Percentiles rank a stretch among this genome's conserved stretches.
These are phyloP conservation scores for Pinna nobilis DNA, from an alignment of 1,140 invertebrate species.

Conservation along the genomic window DNA sequence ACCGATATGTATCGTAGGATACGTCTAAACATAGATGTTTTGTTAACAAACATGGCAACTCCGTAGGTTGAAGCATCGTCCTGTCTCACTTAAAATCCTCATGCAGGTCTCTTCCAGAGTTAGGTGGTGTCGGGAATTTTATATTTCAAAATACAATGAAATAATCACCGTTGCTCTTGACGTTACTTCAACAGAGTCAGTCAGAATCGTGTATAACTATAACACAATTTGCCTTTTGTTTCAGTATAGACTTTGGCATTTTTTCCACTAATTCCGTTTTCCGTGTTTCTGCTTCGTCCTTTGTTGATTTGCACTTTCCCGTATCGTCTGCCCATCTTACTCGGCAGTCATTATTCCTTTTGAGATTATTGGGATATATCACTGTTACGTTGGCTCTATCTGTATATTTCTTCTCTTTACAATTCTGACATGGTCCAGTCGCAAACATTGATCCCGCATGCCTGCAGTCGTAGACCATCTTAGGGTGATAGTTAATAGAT, in stretches of 20 bases:
- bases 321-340: not conserved
- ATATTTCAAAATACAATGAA: too few relatives aligned
- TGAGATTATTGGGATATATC: not conserved
- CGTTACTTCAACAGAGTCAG: too few relatives aligned
- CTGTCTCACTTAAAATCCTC: too few relatives aligned
- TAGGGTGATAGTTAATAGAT: too few relatives aligned
- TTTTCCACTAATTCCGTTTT: constrained; percentile 4
- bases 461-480: constrained; percentile 11
- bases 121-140: too few relatives aligned
- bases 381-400: not conserved
- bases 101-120: too few relatives aligned
- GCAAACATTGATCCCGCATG: constrained; percentile 11
- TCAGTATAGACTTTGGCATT: constrained; percentile 5
- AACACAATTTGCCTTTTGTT: constrained; percentile 7
- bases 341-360: not conserved
- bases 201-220: constrained; percentile 11
- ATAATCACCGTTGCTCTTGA: too few relatives aligned
- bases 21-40: too few relatives aligned
- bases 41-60: too few relatives aligned
- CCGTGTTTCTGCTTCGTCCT: not conserved
- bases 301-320: not conserved
- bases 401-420: not conserved
- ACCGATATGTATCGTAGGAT: too few relatives aligned
- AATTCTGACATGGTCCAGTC: constrained; percentile 1
- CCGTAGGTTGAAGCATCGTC: too few relatives aligned